A percentile compares a stretch with the other conserved stretches of the same genome.
These are phyloP conservation scores for Lasioglossum villosulum DNA, from an alignment of 2,888 invertebrate species.

Conservation along the genomic window DNA sequence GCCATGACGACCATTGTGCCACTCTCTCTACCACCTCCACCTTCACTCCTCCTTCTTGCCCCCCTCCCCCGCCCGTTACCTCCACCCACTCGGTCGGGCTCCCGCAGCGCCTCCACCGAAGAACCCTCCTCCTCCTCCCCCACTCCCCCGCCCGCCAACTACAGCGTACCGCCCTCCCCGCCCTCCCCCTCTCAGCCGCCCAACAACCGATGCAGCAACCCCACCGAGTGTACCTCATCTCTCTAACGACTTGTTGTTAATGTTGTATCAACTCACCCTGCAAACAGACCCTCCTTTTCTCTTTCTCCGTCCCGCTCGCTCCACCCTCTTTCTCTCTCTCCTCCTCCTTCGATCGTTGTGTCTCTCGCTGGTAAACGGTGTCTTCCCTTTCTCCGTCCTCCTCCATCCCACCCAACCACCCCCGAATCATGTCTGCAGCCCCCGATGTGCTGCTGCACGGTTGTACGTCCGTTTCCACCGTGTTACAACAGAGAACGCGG, in stretches of 20 bases:
- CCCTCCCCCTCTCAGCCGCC: conserved; percentile 54
- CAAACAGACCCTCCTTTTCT: conserved; percentile 72
- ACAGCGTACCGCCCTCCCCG: conserved; percentile 56
- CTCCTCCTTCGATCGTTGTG: not conserved
- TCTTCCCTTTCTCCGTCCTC: not conserved
- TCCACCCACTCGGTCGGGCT: conserved; percentile 49
- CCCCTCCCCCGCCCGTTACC: conserved; percentile 38
- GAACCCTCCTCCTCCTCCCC: conserved; percentile 41
- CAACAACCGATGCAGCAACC: conserved; percentile 66
- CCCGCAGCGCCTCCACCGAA: conserved; percentile 63
- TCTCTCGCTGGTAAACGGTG: not conserved
- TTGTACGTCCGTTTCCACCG: not conserved
- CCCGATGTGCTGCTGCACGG: conserved; percentile 22
- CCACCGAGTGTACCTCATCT: conserved; percentile 77
- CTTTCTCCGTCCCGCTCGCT: not conserved
- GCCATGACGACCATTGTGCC: conserved; percentile 82
- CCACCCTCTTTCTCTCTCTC: conserved; percentile 1
- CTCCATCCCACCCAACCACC: not conserved
- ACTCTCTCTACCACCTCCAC: conserved; percentile 74
- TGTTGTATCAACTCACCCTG: conserved; percentile 81
- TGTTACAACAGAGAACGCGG: conserved; percentile 3
- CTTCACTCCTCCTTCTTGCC: conserved; percentile 63
- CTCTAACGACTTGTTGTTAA: conserved; percentile 83
- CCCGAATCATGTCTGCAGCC: conserved; percentile 42
- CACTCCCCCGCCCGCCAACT: conserved; percentile 19